phyloP scores from a whole-genome alignment of 2,888 invertebrate genomes.

The Dorcus hopei region DNA sequence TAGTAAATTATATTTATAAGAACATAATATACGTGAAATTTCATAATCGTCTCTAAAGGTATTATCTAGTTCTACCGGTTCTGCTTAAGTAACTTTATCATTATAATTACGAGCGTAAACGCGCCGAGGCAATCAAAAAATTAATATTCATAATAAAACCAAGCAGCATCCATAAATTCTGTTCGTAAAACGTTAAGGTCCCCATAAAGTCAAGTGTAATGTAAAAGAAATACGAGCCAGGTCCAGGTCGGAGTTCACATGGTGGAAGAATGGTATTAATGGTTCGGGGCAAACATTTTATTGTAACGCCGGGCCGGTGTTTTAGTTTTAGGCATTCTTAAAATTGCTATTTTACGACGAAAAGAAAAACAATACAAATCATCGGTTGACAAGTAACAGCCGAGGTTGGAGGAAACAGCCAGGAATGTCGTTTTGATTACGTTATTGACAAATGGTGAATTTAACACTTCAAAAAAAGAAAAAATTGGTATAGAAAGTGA shows the following conservation, averaged over 20 bases:
- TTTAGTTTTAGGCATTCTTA: slow-evolving; percentile 8
- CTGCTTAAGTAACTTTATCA: slow-evolving; percentile 16
- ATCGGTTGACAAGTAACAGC: neutral
- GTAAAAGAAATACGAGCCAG: slow-evolving; percentile 18
- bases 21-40: neutral
- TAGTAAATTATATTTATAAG: too few species aligned
- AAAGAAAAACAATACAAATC: slow-evolving; percentile 4
- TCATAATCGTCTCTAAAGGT: neutral
- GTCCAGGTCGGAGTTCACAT: slow-evolving; percentile 13
- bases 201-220: slow-evolving; percentile 21
- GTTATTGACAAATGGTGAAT: too few species aligned
- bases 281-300: slow-evolving; percentile 6
- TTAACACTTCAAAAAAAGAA: too few species aligned
- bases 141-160: slow-evolving; percentile 18
- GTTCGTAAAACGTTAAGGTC: slow-evolving; percentile 13
- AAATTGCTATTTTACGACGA: slow-evolving; percentile 7
- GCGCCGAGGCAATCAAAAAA: slow-evolving; percentile 16
- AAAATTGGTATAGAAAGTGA: too few species aligned
- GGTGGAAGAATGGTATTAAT: neutral
- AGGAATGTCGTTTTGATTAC: too few species aligned
- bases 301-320: slow-evolving; percentile 11
- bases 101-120: slow-evolving; percentile 15
- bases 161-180: slow-evolving; percentile 18
- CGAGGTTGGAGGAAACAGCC: too few species aligned
- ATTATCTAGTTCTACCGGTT: neutral